Percentiles rank a stretch among this genome's conserved stretches.
Evolutionary conservation across 2,113 vertebrate genomes (phyloP).

Genomic region (Campylomormyrus numenius): DNA sequence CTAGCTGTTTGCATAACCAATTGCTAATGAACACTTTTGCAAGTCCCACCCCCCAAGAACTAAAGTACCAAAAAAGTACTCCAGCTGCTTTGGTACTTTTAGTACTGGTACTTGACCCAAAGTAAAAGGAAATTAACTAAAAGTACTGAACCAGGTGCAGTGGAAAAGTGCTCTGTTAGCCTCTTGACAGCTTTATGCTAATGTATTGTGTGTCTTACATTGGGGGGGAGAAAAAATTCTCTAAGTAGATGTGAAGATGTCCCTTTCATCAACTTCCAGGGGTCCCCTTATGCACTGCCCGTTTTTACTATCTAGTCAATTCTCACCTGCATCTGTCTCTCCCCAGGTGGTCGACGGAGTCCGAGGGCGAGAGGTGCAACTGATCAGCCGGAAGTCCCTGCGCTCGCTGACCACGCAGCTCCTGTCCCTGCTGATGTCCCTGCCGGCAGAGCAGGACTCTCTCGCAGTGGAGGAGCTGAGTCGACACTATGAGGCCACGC

Average conservation of each 20-base stretch:
- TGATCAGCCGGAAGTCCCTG: conserved; percentile 91
- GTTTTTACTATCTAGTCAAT: not conserved
- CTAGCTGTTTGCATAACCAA: not conserved
- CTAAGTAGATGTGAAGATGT: not conserved
- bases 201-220: not conserved
- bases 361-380: conserved; percentile 78
- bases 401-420: conserved; percentile 82
- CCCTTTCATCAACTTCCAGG: not conserved
- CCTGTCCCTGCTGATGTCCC: conserved; percentile 87
- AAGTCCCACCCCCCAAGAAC: not conserved
- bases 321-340: not conserved
- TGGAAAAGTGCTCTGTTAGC: not conserved
- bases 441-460: conserved; percentile 58
- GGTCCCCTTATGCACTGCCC: not conserved
- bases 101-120: not conserved
- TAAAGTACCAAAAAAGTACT: not conserved
- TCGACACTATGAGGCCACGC: conserved; percentile 61
- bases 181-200: not conserved
- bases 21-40: not conserved
- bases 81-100: not conserved
- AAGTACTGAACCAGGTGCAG: not conserved
- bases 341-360: conserved; percentile 70
- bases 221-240: not conserved
- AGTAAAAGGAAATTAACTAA: not conserved
- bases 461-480: conserved; percentile 73